Conservation (phyloP, 1,140 invertebrate genomes). For the Heliconius congener region DNA sequence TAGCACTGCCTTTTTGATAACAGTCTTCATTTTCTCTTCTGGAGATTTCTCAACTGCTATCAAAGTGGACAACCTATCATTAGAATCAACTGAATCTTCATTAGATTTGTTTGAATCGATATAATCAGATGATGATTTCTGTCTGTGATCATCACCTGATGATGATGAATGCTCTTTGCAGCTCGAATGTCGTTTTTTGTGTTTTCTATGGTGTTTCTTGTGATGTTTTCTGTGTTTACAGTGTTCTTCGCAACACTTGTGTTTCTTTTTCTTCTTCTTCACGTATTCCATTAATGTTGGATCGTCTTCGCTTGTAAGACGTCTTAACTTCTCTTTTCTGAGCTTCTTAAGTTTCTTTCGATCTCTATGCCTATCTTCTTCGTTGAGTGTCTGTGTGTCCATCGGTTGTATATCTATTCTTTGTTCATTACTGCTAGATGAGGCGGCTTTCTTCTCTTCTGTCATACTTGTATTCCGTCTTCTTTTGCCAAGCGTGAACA, state of each 20-base stretch:
- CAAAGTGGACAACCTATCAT: slow-evolving; percentile 69
- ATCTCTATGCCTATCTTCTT: slow-evolving; percentile 82
- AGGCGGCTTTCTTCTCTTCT: slow-evolving; percentile 80
- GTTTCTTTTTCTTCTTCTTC: slow-evolving; percentile 86
- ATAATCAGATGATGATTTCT: slow-evolving; percentile 70
- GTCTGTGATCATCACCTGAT: slow-evolving; percentile 90
- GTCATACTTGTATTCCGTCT: slow-evolving; percentile 85
- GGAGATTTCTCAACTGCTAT: slow-evolving; percentile 73
- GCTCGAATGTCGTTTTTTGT: slow-evolving; percentile 89
- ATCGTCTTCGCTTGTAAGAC: slow-evolving; percentile 74
- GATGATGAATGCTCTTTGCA: slow-evolving; percentile 93
- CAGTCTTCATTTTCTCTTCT: slow-evolving; percentile 74
- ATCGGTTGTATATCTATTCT: slow-evolving; percentile 34
- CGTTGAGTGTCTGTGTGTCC: slow-evolving; percentile 39
- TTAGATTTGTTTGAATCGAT: slow-evolving; percentile 74
- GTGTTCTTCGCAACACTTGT: slow-evolving; percentile 86
- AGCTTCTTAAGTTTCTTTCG: slow-evolving; percentile 87
- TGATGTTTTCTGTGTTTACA: slow-evolving; percentile 88
- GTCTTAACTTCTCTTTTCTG: slow-evolving; percentile 85
- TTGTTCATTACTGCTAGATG: slow-evolving; percentile 44
- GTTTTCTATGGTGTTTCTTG: slow-evolving; percentile 88
- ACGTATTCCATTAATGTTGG: slow-evolving; percentile 71
- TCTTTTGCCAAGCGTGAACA: slow-evolving; percentile 88
- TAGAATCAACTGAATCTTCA: slow-evolving; percentile 72
- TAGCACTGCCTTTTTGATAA: slow-evolving; percentile 72